These are phyloP conservation scores for Perizoma affinitatum DNA, from an alignment of 2,888 invertebrate species.

Conservation along the genomic window DNA sequence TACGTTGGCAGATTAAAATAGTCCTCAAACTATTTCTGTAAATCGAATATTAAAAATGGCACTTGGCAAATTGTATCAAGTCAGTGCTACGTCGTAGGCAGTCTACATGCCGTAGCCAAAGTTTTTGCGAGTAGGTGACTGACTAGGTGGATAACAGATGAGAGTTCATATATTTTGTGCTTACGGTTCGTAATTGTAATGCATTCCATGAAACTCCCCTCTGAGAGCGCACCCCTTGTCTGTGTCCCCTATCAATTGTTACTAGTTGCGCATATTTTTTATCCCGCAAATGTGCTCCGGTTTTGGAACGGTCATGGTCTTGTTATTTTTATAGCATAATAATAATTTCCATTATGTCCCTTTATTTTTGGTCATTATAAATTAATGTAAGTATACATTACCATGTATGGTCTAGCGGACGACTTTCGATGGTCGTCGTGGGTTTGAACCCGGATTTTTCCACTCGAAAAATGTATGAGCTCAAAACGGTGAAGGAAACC, in stretches of 20 bases:
- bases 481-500: too few relatives aligned
- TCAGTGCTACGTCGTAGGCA: constrained; percentile 8
- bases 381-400: background rate
- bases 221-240: constrained; percentile 68
- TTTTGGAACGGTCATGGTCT: constrained; percentile 34
- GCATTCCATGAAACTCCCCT: constrained; percentile 44
- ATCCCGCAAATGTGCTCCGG: constrained; percentile 56
- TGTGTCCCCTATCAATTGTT: constrained; percentile 74
- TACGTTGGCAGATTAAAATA: too few relatives aligned
- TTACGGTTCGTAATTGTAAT: constrained; percentile 1
- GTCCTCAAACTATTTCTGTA: too few relatives aligned
- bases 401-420: too few relatives aligned
- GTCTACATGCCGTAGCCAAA: constrained; percentile 1
- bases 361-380: constrained; percentile 18
- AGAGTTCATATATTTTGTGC: too few relatives aligned
- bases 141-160: too few relatives aligned
- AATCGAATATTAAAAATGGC: too few relatives aligned
- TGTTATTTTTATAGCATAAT: constrained; percentile 29
- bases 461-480: too few relatives aligned
- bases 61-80: too few relatives aligned
- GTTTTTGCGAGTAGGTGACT: too few relatives aligned
- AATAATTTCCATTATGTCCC: constrained; percentile 23
- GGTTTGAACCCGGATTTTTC: too few relatives aligned
- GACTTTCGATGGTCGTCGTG: too few relatives aligned
- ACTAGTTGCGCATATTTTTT: constrained; percentile 79